Conservation (phyloP, 2,888 invertebrate genomes). For the Clunio marinus region DNA sequence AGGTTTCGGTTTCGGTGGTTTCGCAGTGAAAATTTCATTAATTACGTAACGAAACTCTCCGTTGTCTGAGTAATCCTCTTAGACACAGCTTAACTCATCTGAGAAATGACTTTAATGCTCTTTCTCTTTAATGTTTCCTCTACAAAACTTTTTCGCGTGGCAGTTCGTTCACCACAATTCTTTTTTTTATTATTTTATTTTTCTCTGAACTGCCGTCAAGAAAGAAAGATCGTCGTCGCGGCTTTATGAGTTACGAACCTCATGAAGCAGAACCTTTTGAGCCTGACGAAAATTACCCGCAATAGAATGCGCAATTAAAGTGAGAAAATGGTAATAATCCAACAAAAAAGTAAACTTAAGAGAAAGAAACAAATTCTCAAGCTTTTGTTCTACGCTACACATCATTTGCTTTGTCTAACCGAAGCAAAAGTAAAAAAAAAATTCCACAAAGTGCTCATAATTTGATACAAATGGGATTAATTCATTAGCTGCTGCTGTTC, state of each 20-base stretch:
- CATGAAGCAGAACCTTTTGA: neutral
- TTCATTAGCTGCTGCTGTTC: neutral
- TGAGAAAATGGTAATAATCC: neutral
- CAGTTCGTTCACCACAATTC: neutral
- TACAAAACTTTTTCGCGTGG: constrained; percentile 2
- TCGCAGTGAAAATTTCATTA: neutral
- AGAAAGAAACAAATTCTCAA: neutral
- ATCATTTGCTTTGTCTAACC: neutral
- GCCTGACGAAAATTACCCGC: too few relatives aligned
- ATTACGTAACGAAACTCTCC: neutral
- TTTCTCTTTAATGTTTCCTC: too few relatives aligned
- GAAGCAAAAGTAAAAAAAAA: neutral
- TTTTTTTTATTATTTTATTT: neutral
- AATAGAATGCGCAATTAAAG: neutral
- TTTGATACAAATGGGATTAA: constrained; percentile 7
- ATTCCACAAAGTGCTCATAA: neutral
- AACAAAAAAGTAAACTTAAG: too few relatives aligned
- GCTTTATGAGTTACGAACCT: neutral
- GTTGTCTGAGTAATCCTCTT: neutral
- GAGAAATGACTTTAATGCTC: neutral
- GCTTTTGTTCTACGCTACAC: neutral
- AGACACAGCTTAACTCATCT: neutral
- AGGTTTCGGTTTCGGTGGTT: neutral
- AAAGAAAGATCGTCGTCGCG: neutral
- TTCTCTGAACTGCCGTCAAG: neutral